A percentile compares a stretch with the other conserved stretches of the same genome.
Evolutionary conservation across 2,113 vertebrate species (phyloP).

Genomic region (Corythornis vintsioides): DNA sequence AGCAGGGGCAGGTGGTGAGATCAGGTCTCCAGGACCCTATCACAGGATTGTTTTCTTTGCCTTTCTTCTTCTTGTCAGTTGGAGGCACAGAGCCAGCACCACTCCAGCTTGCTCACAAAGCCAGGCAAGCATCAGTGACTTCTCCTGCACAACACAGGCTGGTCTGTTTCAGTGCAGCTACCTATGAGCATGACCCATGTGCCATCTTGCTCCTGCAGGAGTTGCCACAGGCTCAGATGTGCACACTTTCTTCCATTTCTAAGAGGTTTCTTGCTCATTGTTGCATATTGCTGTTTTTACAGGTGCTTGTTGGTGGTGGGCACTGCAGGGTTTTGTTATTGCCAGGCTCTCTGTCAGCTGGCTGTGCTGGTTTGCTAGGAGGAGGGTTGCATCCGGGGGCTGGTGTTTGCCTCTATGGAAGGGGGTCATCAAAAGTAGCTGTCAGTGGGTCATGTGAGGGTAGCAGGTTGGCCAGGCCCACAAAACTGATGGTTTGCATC

Average conservation of each 20-base stretch:
- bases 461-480: neutral
- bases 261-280: neutral
- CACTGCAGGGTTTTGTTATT: neutral
- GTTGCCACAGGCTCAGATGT: neutral
- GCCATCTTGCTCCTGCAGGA: neutral
- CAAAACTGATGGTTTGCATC: neutral
- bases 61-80: neutral
- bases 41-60: neutral
- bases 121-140: neutral
- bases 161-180: neutral
- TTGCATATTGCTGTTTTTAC: neutral
- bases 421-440: neutral
- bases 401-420: neutral
- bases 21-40: neutral
- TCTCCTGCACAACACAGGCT: neutral
- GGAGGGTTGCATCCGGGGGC: neutral
- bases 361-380: neutral
- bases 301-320: neutral
- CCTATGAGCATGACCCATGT: neutral
- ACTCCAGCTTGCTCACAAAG: neutral
- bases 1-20: neutral
- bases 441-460: neutral
- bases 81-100: neutral
- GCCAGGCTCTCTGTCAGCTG: neutral
- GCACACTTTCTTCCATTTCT: neutral